phyloP scores from a whole-genome alignment of 2,888 invertebrate species.

The Hypena proboscidalis region DNA sequence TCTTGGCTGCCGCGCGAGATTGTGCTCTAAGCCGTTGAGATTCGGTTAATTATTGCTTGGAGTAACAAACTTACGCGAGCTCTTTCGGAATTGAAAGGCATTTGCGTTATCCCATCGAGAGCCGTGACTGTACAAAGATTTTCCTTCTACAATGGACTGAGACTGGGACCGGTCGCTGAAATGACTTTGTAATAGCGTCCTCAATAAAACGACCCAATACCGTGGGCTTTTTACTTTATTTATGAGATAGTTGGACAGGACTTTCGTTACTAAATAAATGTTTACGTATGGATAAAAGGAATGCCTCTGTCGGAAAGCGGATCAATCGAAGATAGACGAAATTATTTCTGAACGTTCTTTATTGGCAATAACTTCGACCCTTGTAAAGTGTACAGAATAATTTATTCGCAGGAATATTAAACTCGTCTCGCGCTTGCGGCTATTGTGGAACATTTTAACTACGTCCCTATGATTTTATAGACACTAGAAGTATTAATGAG shows the following conservation, averaged over 20 bases:
- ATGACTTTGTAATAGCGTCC: conserved; percentile 82
- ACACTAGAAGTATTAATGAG: conserved; percentile 66
- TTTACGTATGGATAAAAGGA: conserved; percentile 39
- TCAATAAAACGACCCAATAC: conserved; percentile 78
- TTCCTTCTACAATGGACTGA: conserved; percentile 83
- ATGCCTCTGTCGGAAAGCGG: conserved; percentile 26
- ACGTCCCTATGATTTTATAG: conserved; percentile 60
- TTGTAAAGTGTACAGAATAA: conserved; percentile 3
- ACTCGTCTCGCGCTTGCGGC: conserved; percentile 39
- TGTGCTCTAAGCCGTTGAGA: conserved; percentile 65
- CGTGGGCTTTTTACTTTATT: conserved; percentile 71
- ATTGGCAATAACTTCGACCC: conserved; percentile 8
- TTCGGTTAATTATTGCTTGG: conserved; percentile 74
- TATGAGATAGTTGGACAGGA: conserved; percentile 61
- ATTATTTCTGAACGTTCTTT: conserved; percentile 25
- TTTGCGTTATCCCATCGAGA: conserved; percentile 84
- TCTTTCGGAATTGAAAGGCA: conserved; percentile 59
- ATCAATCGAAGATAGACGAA: conserved; percentile 22
- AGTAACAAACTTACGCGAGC: conserved; percentile 54
- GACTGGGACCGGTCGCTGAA: conserved; percentile 76
- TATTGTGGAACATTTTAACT: conserved; percentile 57
- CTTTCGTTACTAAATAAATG: conserved; percentile 49
- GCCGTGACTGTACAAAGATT: conserved; percentile 85
- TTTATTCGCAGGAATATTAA: conserved; percentile 22
- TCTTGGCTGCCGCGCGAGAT: conserved; percentile 71